Evolutionary conservation across 30 jellyfish, hydroid and myxozoan species (phyloP).

Genomic region (Sanderia malayensis): DNA sequence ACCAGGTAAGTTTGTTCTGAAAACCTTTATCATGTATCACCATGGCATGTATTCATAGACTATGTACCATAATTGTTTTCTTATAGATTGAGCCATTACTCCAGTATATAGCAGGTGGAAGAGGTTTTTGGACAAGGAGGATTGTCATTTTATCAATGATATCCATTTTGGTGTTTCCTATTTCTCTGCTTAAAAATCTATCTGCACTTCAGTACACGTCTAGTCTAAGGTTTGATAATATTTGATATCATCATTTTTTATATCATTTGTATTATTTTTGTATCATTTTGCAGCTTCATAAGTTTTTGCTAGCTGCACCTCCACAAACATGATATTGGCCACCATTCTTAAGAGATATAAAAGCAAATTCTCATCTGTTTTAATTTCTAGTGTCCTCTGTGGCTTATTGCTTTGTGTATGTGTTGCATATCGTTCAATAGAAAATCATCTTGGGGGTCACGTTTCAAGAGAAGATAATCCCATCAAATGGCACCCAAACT

Average conservation of each 20-base stretch:
- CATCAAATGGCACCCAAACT: slow-evolving; percentile 74
- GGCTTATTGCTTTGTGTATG: slow-evolving; percentile 81
- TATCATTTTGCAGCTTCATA: too few relatives aligned
- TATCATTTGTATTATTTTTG: too few relatives aligned
- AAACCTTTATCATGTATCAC: too few relatives aligned
- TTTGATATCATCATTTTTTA: too few relatives aligned
- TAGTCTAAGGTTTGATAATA: slow-evolving; percentile 49
- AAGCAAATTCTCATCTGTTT: too few relatives aligned
- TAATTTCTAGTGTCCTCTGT: slow-evolving; percentile 83
- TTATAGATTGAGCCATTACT: slow-evolving; percentile 75
- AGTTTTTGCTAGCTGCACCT: too few relatives aligned
- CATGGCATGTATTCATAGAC: neutral
- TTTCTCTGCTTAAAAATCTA: slow-evolving; percentile 72
- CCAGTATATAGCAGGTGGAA: slow-evolving; percentile 56
- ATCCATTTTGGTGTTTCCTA: slow-evolving; percentile 75
- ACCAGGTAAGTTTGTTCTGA: slow-evolving; percentile 90
- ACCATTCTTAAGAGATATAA: too few relatives aligned
- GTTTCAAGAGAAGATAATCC: slow-evolving; percentile 57
- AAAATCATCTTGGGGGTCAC: slow-evolving; percentile 76
- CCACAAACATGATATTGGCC: too few relatives aligned
- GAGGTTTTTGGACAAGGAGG: slow-evolving; percentile 68
- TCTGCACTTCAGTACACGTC: slow-evolving; percentile 85
- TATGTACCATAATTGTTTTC: neutral
- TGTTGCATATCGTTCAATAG: slow-evolving; percentile 76
- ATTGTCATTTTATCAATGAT: slow-evolving; percentile 64